A percentile compares a stretch with the other conserved stretches of the same genome.
Evolutionary conservation across 1,140 invertebrate genomes (phyloP).

Genomic region (Drosophila burlai): DNA sequence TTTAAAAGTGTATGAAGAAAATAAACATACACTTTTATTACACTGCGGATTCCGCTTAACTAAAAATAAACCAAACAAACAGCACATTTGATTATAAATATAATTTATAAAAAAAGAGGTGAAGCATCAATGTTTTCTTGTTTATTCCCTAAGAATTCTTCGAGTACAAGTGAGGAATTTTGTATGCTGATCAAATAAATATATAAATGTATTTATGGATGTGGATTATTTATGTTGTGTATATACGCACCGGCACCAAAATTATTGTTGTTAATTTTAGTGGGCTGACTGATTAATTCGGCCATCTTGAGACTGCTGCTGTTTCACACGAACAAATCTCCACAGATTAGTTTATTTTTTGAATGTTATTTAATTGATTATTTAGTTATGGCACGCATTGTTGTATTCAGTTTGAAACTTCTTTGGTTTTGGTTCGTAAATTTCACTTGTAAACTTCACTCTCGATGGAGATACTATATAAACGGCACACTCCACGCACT

Average conservation of each 20-base stretch:
- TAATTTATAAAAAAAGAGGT: constrained; percentile 23
- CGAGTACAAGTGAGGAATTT: constrained; percentile 8
- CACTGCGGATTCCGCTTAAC: constrained; percentile 29
- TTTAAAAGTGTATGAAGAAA: constrained; percentile 27
- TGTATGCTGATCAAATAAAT: constrained; percentile 11
- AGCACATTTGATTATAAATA: constrained; percentile 30
- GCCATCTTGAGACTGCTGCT: constrained; percentile 62
- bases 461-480: constrained; percentile 20
- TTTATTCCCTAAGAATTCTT: constrained; percentile 28
- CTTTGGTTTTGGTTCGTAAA: constrained; percentile 29
- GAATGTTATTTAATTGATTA: constrained; percentile 27
- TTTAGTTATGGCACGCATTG: constrained; percentile 67
- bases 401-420: constrained; percentile 14
- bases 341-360: constrained; percentile 12
- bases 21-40: constrained; percentile 46
- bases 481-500: constrained; percentile 19
- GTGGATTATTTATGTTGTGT: constrained; percentile 34
- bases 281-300: constrained; percentile 80
- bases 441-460: constrained; percentile 31
- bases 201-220: constrained; percentile 3
- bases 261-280: constrained; percentile 81
- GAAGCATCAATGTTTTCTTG: constrained; percentile 24
- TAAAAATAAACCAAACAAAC: constrained; percentile 52
- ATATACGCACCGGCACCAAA: constrained; percentile 78
- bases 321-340: constrained; percentile 1